These are phyloP conservation scores for Cyprinodon tularosa DNA, from an alignment of 2,113 vertebrate species.

Conservation along the genomic window DNA sequence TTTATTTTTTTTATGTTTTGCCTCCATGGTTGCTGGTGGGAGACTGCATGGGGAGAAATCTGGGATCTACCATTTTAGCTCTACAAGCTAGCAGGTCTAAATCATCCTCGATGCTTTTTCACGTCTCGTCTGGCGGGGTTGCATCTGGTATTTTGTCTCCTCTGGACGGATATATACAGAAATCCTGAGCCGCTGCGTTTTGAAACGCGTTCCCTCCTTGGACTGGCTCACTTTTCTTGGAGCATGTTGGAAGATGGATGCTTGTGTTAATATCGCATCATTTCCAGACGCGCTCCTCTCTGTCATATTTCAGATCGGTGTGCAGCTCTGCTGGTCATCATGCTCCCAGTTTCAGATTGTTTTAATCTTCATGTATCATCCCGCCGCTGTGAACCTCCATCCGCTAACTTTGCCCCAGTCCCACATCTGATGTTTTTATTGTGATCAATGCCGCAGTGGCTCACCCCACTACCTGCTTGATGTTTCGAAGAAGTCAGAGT, in stretches of 20 bases:
- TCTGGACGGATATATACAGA: constrained; percentile 12
- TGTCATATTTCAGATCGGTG: constrained; percentile 25
- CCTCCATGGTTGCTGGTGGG: constrained; percentile 68
- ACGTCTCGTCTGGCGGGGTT: constrained; percentile 30
- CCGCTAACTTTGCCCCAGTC: constrained; percentile 15
- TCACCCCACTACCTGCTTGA: constrained; percentile 14
- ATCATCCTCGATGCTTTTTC: constrained; percentile 34
- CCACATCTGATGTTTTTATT: constrained; percentile 26
- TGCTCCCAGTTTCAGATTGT: constrained; percentile 13
- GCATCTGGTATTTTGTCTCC: background rate
- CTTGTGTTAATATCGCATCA: constrained; percentile 43
- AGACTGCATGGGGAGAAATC: constrained; percentile 58
- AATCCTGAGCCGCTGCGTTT: background rate
- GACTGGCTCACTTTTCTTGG: constrained; percentile 12
- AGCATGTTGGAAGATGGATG: constrained; percentile 55
- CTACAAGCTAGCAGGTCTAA: constrained; percentile 54
- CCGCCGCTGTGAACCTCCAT: constrained; percentile 5
- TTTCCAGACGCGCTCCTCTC: constrained; percentile 27
- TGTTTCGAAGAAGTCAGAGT: constrained; percentile 21
- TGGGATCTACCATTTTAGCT: constrained; percentile 75
- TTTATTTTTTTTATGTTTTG: constrained; percentile 58
- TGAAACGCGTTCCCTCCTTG: constrained; percentile 2
- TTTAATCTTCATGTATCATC: constrained; percentile 7
- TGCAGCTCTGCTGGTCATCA: constrained; percentile 1
- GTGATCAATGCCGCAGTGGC: constrained; percentile 42